phyloP scores from a whole-genome alignment of 2,888 invertebrate genomes.

The Alentia gelatinosa region DNA sequence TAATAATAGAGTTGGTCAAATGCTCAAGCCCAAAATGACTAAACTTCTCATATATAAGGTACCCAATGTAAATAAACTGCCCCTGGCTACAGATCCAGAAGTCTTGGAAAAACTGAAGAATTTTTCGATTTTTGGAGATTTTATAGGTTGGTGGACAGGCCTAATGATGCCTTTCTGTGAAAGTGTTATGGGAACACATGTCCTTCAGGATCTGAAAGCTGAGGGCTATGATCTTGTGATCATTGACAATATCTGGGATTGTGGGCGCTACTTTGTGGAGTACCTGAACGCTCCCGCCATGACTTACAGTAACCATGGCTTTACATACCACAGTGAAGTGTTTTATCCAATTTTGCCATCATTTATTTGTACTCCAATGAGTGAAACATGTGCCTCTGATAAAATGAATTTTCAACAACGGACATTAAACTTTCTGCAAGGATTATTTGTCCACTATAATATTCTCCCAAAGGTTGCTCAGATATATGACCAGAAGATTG shows the following conservation, averaged over 20 bases:
- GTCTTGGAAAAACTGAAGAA: neutral
- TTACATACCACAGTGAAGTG: neutral
- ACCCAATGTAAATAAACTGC: neutral
- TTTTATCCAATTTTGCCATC: slow-evolving; percentile 29
- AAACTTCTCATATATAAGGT: neutral
- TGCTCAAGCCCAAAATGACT: neutral
- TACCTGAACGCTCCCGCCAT: neutral
- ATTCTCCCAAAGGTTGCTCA: neutral
- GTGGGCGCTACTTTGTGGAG: neutral
- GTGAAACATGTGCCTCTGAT: neutral
- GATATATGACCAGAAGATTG: neutral
- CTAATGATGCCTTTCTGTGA: slow-evolving; percentile 15
- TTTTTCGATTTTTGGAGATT: neutral
- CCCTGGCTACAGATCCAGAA: neutral
- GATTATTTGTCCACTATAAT: neutral
- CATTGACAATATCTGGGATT: neutral
- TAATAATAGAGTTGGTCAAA: neutral
- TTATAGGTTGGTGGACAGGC: neutral
- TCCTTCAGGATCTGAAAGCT: neutral
- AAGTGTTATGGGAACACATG: neutral
- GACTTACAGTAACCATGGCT: neutral
- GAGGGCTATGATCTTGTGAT: slow-evolving; percentile 35
- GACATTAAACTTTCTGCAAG: neutral
- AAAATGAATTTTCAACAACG: neutral
- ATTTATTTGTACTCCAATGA: neutral